Base-by-base conservation (phyloP, 2,888 invertebrate species). In the Micoletzkya japonica region DNA sequence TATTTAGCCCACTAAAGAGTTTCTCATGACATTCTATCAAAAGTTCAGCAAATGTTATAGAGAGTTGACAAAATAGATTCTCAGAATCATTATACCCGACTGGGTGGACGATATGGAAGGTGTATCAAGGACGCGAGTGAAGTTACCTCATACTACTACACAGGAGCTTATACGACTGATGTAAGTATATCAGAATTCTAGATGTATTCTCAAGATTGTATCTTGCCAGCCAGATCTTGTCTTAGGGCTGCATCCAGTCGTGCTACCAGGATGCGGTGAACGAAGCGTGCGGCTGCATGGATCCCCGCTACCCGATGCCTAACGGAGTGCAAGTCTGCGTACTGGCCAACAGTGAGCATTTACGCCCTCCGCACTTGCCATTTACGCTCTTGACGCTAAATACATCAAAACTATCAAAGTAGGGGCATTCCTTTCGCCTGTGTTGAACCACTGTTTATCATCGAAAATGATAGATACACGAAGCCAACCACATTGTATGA, bases 111-210 rank as follows among this genome's bases (percentile, higher is more conserved):
- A 3, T 76, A 74, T 37, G 77, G 77, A 4, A 69, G 58, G 20
- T 77, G 77, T 52, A 69, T 72, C 24, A 64, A 72, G 4, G 28
- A 32, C 24, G 57, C 61, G 3, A 50, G 20, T 4, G 74, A 77
- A 58, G 76, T 77, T 24, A 32, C 66, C 6, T 57, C 68, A 4
- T 76, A 76, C 56, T 77, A 76, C 58, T 77, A 76, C 58, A 52
- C 63, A 7, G 76, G 77, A 4, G 44, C 34, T 30, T 77, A 77
- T 60, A 73, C 74, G 2, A 61, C 70, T 32, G 72, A 74, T 44
- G 76, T 74, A 52, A 56, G 73, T 34, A 17, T 34, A 2, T 37
- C 7, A n/a, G 4, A 28, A 28, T 61, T 61, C n/a, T 63, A 2
- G 49, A 2, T 49, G 10, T 49, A 4, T 24, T 56, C 56, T 24